A percentile compares a stretch with the other conserved stretches of the same genome.
Evolutionary conservation across 2,797 vertebrate genomes (phyloP).

Genomic region (Poeciliopsis gracilis): DNA sequence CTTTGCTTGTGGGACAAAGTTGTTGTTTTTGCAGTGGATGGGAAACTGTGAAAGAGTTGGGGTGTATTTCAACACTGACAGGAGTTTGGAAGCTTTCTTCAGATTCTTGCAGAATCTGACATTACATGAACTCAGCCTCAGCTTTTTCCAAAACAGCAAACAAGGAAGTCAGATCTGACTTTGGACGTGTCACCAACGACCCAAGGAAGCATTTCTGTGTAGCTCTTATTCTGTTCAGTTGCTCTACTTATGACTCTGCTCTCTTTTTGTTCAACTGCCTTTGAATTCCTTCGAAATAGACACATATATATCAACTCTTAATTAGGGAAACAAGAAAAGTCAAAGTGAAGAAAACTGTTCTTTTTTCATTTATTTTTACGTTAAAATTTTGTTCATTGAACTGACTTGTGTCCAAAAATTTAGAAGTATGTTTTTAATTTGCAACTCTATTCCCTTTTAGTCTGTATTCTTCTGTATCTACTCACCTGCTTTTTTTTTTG

Average conservation of each 20-base stretch:
- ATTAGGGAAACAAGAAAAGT: not conserved
- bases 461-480: not conserved
- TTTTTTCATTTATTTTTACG: not conserved
- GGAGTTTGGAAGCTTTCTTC: conserved; percentile 47
- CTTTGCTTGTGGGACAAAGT: conserved; percentile 1
- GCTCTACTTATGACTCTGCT: not conserved
- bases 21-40: conserved; percentile 16
- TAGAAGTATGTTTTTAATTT: not conserved
- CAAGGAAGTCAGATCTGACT: not conserved
- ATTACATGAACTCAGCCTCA: conserved; percentile 33
- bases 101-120: conserved; percentile 37
- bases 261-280: not conserved
- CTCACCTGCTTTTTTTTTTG: conserved; percentile 81
- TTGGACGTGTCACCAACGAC: not conserved
- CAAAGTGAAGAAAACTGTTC: not conserved
- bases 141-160: conserved; percentile 4
- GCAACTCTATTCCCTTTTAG: no score
- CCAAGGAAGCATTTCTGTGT: not conserved
- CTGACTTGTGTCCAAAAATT: not conserved
- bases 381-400: not conserved
- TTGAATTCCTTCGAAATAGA: not conserved
- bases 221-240: not conserved
- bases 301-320: not conserved
- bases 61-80: conserved; percentile 8
- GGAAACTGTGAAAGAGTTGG: not conserved